Evolutionary conservation across 2,888 invertebrate species (phyloP).

Genomic region (Andrena praecox): DNA sequence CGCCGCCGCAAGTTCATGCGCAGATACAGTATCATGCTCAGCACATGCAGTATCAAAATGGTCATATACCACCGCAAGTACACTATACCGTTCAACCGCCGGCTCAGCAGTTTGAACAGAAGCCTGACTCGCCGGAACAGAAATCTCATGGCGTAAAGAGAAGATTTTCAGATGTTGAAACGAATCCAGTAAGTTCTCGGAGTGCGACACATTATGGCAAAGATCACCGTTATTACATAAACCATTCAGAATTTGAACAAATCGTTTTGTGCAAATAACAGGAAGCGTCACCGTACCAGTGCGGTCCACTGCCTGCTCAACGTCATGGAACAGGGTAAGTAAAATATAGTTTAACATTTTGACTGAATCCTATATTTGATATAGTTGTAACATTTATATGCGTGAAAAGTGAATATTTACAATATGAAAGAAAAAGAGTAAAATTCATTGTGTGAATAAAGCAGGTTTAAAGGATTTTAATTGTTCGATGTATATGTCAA

Average conservation of each 20-base stretch:
- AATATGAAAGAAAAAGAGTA: constrained; percentile 14
- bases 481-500: constrained; percentile 35
- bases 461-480: constrained; percentile 57
- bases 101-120: constrained; percentile 79
- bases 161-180: constrained; percentile 82
- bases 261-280: constrained; percentile 49
- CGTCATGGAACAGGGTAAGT: constrained; percentile 84
- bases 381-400: constrained; percentile 36
- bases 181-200: constrained; percentile 76
- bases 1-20: constrained; percentile 80
- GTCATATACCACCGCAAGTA: constrained; percentile 82
- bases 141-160: constrained; percentile 82
- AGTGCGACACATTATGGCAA: neutral
- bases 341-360: constrained; percentile 29
- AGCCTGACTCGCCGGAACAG: constrained; percentile 80
- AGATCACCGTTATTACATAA: neutral
- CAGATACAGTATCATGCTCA: constrained; percentile 82
- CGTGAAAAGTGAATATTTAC: constrained; percentile 25
- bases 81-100: constrained; percentile 82
- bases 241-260: neutral
- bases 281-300: constrained; percentile 81
- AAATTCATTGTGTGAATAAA: constrained; percentile 56
- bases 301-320: constrained; percentile 79
- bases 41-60: constrained; percentile 83
- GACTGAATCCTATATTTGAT: neutral